Percentiles rank a stretch among this genome's conserved stretches.
Conservation (phyloP, 2,797 vertebrate genomes). For the Enteromius fasciolatus region DNA sequence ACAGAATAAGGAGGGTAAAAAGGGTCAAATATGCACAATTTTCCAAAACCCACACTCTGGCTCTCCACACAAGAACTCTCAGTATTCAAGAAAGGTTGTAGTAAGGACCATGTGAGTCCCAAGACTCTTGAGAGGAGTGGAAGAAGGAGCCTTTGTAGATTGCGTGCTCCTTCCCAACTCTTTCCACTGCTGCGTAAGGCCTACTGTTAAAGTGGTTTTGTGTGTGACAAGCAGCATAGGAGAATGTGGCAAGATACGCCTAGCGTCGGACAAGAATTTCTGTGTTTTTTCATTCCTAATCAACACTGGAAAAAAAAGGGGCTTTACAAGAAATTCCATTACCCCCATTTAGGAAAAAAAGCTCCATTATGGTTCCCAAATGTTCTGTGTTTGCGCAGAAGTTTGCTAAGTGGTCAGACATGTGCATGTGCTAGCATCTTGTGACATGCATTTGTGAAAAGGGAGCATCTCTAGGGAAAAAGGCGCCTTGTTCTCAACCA, state of each 20-base stretch:
- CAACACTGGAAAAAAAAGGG: slow-evolving; percentile 41
- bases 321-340: slow-evolving; percentile 52
- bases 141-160: slow-evolving; percentile 63
- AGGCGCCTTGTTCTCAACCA: slow-evolving; percentile 69
- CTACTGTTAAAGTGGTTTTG: slow-evolving; percentile 55
- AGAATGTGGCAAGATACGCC: slow-evolving; percentile 55
- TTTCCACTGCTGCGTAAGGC: slow-evolving; percentile 47
- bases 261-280: slow-evolving; percentile 57
- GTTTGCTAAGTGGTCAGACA: slow-evolving; percentile 39
- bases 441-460: slow-evolving; percentile 51
- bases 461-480: slow-evolving; percentile 31
- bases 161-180: slow-evolving; percentile 45
- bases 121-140: slow-evolving; percentile 34
- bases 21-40: slow-evolving; percentile 17
- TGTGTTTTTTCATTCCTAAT: slow-evolving; percentile 58
- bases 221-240: slow-evolving; percentile 55
- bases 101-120: slow-evolving; percentile 47
- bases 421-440: slow-evolving; percentile 52
- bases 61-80: slow-evolving; percentile 43
- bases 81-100: slow-evolving; percentile 36
- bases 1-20: neutral
- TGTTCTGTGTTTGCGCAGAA: slow-evolving; percentile 29
- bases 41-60: slow-evolving; percentile 29
- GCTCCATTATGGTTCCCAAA: slow-evolving; percentile 34
- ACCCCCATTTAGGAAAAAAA: slow-evolving; percentile 48